Conservation (phyloP, 2,888 invertebrate genomes). For the Nomada ruficornis region DNA sequence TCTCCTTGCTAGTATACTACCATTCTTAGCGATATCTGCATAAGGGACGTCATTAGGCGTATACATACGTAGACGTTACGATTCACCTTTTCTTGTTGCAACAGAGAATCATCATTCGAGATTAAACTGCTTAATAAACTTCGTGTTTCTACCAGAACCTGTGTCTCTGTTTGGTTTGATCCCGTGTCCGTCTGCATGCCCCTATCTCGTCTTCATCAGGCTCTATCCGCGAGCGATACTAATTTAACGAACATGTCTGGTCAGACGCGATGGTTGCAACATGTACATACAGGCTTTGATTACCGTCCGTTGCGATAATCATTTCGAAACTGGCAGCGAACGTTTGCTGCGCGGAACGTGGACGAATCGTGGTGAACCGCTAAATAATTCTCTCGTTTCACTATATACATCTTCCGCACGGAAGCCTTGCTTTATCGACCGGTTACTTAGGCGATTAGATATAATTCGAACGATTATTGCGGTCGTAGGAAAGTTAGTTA, state of each 20-base stretch:
- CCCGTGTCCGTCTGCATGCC: too few species aligned
- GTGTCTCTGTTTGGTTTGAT: too few species aligned
- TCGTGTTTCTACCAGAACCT: neutral
- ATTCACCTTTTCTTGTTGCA: neutral
- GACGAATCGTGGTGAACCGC: neutral
- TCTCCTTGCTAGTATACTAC: neutral
- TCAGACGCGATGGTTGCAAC: neutral
- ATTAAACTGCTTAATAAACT: slow-evolving; percentile 3
- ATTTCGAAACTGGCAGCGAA: slow-evolving; percentile 5
- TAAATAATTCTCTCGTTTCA: slow-evolving; percentile 2
- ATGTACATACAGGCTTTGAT: slow-evolving; percentile 8
- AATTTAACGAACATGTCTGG: slow-evolving; percentile 16
- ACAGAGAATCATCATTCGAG: neutral
- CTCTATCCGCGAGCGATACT: neutral
- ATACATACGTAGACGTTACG: neutral
- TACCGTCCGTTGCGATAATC: slow-evolving; percentile 6
- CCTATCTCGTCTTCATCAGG: slow-evolving; percentile 2
- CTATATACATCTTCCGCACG: neutral
- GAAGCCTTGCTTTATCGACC: neutral
- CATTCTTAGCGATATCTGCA: neutral
- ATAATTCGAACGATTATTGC: neutral
- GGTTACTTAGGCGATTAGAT: neutral
- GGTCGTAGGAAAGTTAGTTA: neutral
- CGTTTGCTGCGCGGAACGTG: neutral
- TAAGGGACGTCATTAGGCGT: neutral